Percentiles rank a stretch among this genome's conserved stretches.
phyloP scores from a whole-genome alignment of 2,888 invertebrate species.

The Rotaria magnacalcarata region DNA sequence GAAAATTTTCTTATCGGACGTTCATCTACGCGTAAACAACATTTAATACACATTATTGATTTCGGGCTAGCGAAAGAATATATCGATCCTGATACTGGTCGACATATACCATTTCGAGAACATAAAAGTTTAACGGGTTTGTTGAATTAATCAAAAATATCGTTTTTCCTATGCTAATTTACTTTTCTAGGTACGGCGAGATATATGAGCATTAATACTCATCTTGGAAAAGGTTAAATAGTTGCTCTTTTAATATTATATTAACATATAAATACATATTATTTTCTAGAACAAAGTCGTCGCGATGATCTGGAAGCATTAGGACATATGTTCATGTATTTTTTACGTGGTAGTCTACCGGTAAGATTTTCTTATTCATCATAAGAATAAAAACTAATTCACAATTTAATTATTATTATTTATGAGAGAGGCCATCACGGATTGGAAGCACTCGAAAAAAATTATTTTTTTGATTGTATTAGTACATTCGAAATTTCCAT shows the following conservation, averaged over 20 bases:
- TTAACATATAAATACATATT: not conserved
- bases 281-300: conserved; percentile 79
- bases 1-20: conserved; percentile 99
- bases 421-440: too few relatives aligned
- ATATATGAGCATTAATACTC: conserved; percentile 99
- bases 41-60: conserved; percentile 99
- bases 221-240: conserved; percentile 78
- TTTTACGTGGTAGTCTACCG: conserved; percentile 94
- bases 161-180: too few relatives aligned
- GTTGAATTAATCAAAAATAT: not conserved
- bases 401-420: too few relatives aligned
- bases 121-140: conserved; percentile 96
- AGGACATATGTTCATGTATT: conserved; percentile 99
- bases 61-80: conserved; percentile 99
- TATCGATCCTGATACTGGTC: conserved; percentile 85
- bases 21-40: conserved; percentile 91
- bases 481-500: too few relatives aligned
- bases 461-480: too few relatives aligned
- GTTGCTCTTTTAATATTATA: not conserved
- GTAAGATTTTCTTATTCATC: not conserved
- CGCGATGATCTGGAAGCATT: conserved; percentile 97
- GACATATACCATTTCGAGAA: conserved; percentile 99
- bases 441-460: too few relatives aligned
- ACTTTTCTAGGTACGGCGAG: conserved; percentile 70
- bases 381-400: too few relatives aligned